phyloP scores from a whole-genome alignment of 2,113 vertebrate species.

The Sylvietta virens region DNA sequence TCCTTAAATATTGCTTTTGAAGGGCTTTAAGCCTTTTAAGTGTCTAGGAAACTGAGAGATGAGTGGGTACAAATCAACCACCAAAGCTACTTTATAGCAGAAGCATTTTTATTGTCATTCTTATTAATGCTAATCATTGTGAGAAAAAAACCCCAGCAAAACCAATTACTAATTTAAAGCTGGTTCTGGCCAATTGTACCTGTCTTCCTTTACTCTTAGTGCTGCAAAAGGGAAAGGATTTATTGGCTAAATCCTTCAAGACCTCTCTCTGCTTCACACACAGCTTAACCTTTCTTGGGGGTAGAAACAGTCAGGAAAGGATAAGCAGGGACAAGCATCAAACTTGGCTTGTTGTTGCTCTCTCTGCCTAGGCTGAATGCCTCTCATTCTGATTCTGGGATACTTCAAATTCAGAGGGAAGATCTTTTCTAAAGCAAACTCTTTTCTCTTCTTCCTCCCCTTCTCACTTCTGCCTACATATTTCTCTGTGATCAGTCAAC shows the following conservation, averaged over 20 bases:
- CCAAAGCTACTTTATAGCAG: not conserved
- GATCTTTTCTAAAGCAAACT: not conserved
- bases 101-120: constrained; percentile 7
- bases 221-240: not conserved
- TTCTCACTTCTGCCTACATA: not conserved
- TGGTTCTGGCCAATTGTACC: not conserved
- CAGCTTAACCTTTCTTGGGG: not conserved
- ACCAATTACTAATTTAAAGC: not conserved
- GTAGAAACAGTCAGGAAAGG: not conserved
- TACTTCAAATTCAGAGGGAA: not conserved
- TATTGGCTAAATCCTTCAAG: not conserved
- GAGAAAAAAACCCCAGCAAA: not conserved
- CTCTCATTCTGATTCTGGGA: not conserved
- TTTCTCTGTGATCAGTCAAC: constrained; percentile 27
- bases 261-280: not conserved
- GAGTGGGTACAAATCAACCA: not conserved
- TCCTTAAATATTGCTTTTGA: constrained; percentile 10
- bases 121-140: not conserved
- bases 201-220: not conserved
- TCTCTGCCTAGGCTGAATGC: not conserved
- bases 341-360: not conserved
- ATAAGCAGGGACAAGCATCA: not conserved
- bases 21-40: not conserved
- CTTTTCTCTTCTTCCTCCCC: not conserved
- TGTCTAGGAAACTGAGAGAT: constrained; percentile 6